Percentiles rank a stretch among this genome's conserved stretches.
phyloP scores from a whole-genome alignment of 2,113 vertebrate genomes.

The Crotalus viridis region DNA sequence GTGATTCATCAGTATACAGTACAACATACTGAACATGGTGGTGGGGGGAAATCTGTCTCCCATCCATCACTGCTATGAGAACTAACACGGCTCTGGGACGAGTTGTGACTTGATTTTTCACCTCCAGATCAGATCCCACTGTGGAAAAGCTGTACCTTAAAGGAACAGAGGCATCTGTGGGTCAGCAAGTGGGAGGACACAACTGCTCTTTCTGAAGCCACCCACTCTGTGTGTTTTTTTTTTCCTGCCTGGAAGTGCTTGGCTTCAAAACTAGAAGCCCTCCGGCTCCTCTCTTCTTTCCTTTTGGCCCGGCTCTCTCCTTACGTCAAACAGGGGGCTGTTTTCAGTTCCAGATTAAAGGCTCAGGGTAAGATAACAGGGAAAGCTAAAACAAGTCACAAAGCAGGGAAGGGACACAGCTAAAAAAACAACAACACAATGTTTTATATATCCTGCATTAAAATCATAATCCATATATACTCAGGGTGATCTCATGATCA shows the following conservation, averaged over 20 bases:
- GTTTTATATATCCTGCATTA: not conserved
- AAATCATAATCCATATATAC: not conserved
- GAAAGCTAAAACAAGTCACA: not conserved
- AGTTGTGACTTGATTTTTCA: not conserved
- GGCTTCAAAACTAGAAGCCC: constrained; percentile 42
- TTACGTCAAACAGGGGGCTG: constrained; percentile 38
- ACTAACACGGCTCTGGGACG: constrained; percentile 22
- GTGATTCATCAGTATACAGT: constrained; percentile 61
- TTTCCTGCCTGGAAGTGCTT: constrained; percentile 65
- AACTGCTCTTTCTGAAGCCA: constrained; percentile 44
- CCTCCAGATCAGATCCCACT: constrained; percentile 6
- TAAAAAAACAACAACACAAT: not conserved
- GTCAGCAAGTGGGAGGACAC: constrained; percentile 49
- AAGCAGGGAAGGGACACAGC: not conserved
- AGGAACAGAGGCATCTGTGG: constrained; percentile 31
- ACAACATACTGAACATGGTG: constrained; percentile 41
- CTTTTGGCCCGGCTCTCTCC: constrained; percentile 38
- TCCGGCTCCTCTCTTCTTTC: constrained; percentile 52
- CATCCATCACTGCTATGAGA: not conserved
- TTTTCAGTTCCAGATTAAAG: constrained; percentile 19
- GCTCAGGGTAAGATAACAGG: not conserved
- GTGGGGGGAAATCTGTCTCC: constrained; percentile 22
- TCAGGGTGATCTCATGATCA: not conserved
- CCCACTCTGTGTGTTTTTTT: constrained; percentile 58
- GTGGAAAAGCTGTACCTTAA: constrained; percentile 55